Evolutionary conservation across 2,797 vertebrate genomes (phyloP).

Genomic region (Margarornis squamiger): DNA sequence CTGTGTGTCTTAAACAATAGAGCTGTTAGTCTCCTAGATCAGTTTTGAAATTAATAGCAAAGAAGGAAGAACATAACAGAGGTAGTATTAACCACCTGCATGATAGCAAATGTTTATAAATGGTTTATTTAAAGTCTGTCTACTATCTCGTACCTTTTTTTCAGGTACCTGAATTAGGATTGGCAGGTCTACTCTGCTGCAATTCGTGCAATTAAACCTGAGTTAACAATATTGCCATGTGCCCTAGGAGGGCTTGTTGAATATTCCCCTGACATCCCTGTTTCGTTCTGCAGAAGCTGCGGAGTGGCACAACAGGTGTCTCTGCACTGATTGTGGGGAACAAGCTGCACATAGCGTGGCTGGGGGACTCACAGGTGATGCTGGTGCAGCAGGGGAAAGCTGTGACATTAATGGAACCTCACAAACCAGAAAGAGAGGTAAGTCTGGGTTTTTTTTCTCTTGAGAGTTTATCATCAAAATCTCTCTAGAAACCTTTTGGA

Average conservation of each 20-base stretch:
- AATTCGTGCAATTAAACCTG: not conserved
- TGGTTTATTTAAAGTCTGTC: not conserved
- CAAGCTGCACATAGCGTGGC: slow-evolving; percentile 87
- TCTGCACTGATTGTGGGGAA: slow-evolving; percentile 81
- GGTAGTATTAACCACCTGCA: not conserved
- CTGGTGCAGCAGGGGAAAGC: slow-evolving; percentile 84
- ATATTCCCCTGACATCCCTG: not conserved
- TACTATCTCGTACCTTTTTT: not conserved
- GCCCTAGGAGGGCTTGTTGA: not conserved
- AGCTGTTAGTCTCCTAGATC: not conserved
- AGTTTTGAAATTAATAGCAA: not conserved
- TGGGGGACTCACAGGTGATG: slow-evolving; percentile 92
- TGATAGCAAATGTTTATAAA: not conserved
- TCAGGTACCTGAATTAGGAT: not conserved
- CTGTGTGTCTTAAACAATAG: not conserved
- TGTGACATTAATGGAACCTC: slow-evolving; percentile 90
- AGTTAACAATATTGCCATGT: not conserved
- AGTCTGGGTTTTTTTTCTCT: not conserved
- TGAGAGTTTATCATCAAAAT: not conserved
- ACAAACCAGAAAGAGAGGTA: slow-evolving; percentile 95
- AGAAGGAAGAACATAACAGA: not conserved
- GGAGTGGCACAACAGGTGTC: slow-evolving; percentile 90
- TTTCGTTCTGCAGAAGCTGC: slow-evolving; percentile 80
- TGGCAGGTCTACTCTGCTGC: not conserved
- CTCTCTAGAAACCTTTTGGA: not conserved